These are phyloP conservation scores for Pan troglodytes DNA, from an alignment of 2,113 vertebrate genomes.

Conservation along the genomic window NHGRI_mPanTro3-v2.1_pri NC_072402.2:80059501-80060000, in stretches of 20 bases:
- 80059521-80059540: background rate
- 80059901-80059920: constrained; percentile 33
- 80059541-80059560: background rate
- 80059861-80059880: constrained; percentile 29
- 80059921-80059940: background rate
- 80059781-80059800: background rate
- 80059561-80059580: background rate
- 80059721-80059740: constrained; percentile 24
- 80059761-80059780: background rate
- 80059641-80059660: constrained; percentile 87
- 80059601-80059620: constrained; percentile 46
- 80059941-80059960: constrained; percentile 46
- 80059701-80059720: background rate
- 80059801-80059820: constrained; percentile 46
- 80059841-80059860: background rate
- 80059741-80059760: constrained; percentile 25
- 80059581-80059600: constrained; percentile 13
- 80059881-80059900: background rate
- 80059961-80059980: constrained; percentile 11
- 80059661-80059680: constrained; percentile 76
- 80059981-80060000: background rate
- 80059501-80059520: background rate
- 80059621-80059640: constrained; percentile 78
- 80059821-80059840: constrained; percentile 23
- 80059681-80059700: background rate